Evolutionary conservation across 2,888 invertebrate species (phyloP), one percentile per base, ranked within the genome.

Genomic region (Agelastica alni): DNA sequence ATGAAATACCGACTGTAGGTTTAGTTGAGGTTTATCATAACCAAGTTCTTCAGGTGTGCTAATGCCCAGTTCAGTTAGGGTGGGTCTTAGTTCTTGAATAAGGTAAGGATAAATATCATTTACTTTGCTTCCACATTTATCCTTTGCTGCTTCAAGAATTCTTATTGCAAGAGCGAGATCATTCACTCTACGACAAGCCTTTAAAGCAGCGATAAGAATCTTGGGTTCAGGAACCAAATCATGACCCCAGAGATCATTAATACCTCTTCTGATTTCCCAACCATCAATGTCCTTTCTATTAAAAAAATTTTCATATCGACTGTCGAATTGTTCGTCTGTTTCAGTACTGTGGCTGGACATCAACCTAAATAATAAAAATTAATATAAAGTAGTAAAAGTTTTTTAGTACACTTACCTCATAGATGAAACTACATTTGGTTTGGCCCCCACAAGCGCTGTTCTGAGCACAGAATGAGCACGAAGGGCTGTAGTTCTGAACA

Each of bases 21-120:
- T 93, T 76, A 98, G 80, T 79, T 99, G 97, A 53, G 98, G 99
- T 79, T 95, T 91, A 78, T 97, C 96, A 71, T 93, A 97, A 58
- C 97, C 97, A 70, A 99, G 82, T 74, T 98, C 94, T 76, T 97
- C 97, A 0, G 91, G 92, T 20, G 97, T 96, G 49, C 86, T 87
- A 65, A 99, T 87, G 39, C 99, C 98, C 54, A 99, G 81, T 79
- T 99, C 96, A 32, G 86, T 85, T 54, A 99, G 82, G 2, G 96
- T 94, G 22, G 99, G 97, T 70, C 85, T 84, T 66, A 99, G 88
- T 82, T 97, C 91, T 77, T 93, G 89, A 55, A 95, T 77, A 61
- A 95, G 81, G 76, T 92, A 95, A 0, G 93, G 93, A 71, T 91
- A 95, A 65, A 94, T 89, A 75, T 88, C 87, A 12, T 84, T 82